These are phyloP conservation scores for human DNA, from an alignment of 2,113 vertebrate genomes.

Conservation along the genomic window DNA sequence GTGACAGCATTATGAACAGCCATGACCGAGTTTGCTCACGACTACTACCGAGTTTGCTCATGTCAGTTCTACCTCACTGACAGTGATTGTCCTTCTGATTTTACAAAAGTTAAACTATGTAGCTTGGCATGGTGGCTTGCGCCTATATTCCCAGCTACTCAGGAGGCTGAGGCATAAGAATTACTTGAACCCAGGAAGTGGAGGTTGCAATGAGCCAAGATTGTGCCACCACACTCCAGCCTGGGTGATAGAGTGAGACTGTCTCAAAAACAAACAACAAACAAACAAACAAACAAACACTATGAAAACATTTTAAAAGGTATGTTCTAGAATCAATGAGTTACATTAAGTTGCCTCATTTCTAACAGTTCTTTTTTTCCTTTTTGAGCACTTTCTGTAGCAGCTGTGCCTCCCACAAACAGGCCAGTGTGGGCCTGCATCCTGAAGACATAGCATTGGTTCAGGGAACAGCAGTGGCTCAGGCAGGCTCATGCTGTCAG, in stretches of 20 bases:
- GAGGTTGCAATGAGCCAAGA: too few relatives aligned
- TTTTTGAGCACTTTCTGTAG: neutral
- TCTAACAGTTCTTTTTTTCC: neutral
- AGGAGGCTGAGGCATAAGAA: too few relatives aligned
- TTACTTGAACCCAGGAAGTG: too few relatives aligned
- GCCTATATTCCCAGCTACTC: too few relatives aligned
- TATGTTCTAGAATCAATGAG: neutral
- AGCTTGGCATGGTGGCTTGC: too few relatives aligned
- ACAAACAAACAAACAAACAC: neutral
- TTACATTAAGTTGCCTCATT: neutral
- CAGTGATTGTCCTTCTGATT: neutral
- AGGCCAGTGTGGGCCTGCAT: neutral
- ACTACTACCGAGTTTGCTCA: too few relatives aligned
- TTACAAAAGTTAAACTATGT: neutral
- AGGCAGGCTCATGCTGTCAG: too few relatives aligned
- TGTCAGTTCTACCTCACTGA: neutral
- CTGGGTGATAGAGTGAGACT: too few relatives aligned
- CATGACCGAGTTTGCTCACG: neutral
- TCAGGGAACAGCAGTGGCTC: neutral
- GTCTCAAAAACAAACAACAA: too few relatives aligned
- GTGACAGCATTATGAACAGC: neutral
- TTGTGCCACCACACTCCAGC: too few relatives aligned
- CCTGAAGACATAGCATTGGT: rapidly evolving
- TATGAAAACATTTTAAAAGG: neutral
- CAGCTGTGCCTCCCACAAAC: neutral